Percentiles rank a stretch among this genome's conserved stretches.
Evolutionary conservation across 1,140 invertebrate genomes (phyloP).

Genomic region (Ephestia elutella): DNA sequence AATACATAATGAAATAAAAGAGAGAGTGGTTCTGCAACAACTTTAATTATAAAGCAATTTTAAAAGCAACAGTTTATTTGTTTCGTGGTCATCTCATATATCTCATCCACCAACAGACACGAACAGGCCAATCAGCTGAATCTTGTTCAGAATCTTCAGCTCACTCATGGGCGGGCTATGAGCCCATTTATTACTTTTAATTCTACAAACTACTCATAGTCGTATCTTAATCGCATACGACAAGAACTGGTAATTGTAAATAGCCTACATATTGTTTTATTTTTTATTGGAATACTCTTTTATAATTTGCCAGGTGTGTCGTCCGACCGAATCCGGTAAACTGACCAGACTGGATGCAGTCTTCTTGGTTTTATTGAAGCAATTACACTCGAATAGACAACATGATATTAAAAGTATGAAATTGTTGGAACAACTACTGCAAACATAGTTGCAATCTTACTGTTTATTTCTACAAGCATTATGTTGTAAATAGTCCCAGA

Average conservation of each 20-base stretch:
- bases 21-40: no score
- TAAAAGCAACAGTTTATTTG: no score
- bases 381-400: neutral
- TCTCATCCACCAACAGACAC: no score
- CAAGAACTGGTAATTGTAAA: slow-evolving; percentile 27
- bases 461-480: no score
- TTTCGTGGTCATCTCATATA: no score
- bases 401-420: neutral
- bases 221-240: slow-evolving; percentile 11
- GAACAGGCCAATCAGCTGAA: neutral
- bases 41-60: no score
- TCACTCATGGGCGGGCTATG: neutral
- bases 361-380: slow-evolving; percentile 7
- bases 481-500: no score
- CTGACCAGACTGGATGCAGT: slow-evolving; percentile 22
- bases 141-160: neutral
- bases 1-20: no score
- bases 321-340: slow-evolving; percentile 19
- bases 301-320: slow-evolving; percentile 34
- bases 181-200: neutral
- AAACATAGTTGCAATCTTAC: neutral
- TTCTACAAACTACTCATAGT: slow-evolving; percentile 2
- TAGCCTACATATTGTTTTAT: slow-evolving; percentile 30
- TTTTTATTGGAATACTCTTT: slow-evolving; percentile 18
- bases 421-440: neutral